phyloP scores from a whole-genome alignment of 2,113 vertebrate genomes.

The Marmota flaviventris region DNA sequence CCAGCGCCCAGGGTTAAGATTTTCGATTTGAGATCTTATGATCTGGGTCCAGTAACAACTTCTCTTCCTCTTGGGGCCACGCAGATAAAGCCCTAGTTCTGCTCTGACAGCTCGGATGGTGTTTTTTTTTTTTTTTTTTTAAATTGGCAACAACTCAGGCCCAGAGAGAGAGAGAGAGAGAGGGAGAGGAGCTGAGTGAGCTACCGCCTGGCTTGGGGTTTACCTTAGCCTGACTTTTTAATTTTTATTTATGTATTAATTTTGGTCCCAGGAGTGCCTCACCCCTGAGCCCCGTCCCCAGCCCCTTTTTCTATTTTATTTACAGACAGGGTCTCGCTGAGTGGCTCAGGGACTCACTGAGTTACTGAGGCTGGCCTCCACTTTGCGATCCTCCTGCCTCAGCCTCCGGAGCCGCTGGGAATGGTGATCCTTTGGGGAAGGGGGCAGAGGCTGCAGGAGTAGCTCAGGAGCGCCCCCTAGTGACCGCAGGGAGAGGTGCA shows the following conservation, averaged over 20 bases:
- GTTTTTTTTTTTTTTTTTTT: neutral
- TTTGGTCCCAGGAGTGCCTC: too few relatives aligned
- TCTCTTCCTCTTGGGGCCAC: neutral
- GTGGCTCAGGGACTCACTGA: too few relatives aligned
- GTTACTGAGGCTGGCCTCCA: too few relatives aligned
- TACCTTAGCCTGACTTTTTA: neutral
- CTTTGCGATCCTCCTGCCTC: too few relatives aligned
- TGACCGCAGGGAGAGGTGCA: neutral
- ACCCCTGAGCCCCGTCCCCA: too few relatives aligned
- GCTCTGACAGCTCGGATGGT: conserved; percentile 11
- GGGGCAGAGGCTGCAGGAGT: neutral
- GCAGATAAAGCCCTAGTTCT: neutral
- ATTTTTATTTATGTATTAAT: too few relatives aligned
- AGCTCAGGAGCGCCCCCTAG: conserved; percentile 59
- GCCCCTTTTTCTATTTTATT: too few relatives aligned
- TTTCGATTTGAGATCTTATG: neutral
- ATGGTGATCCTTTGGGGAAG: neutral
- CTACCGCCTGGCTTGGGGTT: neutral
- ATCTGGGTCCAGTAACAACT: neutral
- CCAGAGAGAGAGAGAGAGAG: neutral
- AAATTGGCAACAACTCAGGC: neutral
- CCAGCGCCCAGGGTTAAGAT: neutral
- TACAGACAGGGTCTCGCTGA: too few relatives aligned
- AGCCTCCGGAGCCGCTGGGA: too few relatives aligned
- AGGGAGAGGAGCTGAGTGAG: neutral